Evolutionary conservation across 2,888 invertebrate species (phyloP).

Genomic region (Rhagonycha lutea): DNA sequence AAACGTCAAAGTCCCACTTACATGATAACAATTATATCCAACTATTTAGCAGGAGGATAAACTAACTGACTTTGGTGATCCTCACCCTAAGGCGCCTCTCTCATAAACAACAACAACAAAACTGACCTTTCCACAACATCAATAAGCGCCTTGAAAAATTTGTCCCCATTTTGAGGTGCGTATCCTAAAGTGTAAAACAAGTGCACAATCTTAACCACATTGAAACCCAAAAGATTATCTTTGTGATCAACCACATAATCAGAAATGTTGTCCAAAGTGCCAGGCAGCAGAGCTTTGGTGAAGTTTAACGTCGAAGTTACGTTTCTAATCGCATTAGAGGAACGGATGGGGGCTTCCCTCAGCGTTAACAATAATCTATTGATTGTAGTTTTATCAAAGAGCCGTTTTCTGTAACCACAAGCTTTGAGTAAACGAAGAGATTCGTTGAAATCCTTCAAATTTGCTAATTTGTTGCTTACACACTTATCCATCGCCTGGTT

Average conservation of each 20-base stretch:
- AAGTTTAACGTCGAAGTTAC: conserved; percentile 52
- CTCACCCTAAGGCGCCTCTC: no score
- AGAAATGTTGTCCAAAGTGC: conserved; percentile 55
- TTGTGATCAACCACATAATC: conserved; percentile 55
- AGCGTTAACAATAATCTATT: conserved; percentile 51
- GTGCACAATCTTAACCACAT: conserved; percentile 57
- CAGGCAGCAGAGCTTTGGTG: conserved; percentile 54
- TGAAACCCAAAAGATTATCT: conserved; percentile 57
- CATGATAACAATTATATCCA: no score
- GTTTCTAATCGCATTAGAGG: conserved; percentile 56
- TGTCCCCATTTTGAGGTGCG: conserved; percentile 51
- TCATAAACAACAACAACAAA: not conserved
- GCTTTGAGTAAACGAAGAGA: conserved; percentile 41
- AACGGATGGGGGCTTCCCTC: conserved; percentile 46
- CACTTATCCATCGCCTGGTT: conserved; percentile 45
- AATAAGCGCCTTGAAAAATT: conserved; percentile 51
- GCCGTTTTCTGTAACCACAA: conserved; percentile 43
- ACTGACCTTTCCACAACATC: conserved; percentile 56
- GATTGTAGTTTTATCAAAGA: conserved; percentile 47
- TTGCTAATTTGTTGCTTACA: conserved; percentile 45
- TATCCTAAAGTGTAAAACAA: conserved; percentile 60
- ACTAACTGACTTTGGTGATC: no score
- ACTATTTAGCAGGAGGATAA: no score
- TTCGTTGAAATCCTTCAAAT: conserved; percentile 14
- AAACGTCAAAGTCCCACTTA: no score